phyloP scores from a whole-genome alignment of 2,113 vertebrate genomes.

The Mandrillus leucophaeus region DNA sequence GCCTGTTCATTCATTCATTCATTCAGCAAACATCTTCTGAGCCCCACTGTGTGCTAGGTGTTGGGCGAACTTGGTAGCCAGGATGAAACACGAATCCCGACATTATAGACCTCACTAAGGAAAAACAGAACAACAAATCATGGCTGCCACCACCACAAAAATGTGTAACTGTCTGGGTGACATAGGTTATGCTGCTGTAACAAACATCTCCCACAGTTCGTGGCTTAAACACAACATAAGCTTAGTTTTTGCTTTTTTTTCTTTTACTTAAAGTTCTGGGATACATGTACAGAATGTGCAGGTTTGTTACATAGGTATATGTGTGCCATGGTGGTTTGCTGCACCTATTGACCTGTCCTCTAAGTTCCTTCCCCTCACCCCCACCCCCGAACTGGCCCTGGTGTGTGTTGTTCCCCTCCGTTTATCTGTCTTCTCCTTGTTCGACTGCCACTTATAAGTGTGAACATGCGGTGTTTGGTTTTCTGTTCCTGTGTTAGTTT shows the following conservation, averaged over 20 bases:
- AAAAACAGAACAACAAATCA: accelerated
- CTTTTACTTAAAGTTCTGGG: too few relatives aligned
- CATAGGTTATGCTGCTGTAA: accelerated
- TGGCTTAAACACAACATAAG: background rate
- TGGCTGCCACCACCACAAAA: background rate
- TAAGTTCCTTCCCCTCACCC: too few relatives aligned
- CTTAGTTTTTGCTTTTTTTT: background rate
- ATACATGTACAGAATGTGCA: too few relatives aligned
- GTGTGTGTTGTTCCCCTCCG: too few relatives aligned
- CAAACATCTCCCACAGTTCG: accelerated
- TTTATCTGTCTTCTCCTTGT: too few relatives aligned
- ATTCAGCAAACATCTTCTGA: background rate
- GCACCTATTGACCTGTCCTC: too few relatives aligned
- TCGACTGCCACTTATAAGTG: too few relatives aligned
- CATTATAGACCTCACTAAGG: background rate
- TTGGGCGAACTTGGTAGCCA: background rate
- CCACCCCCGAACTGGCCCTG: too few relatives aligned
- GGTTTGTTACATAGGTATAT: too few relatives aligned
- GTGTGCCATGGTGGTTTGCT: too few relatives aligned
- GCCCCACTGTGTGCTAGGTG: background rate
- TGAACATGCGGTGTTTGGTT: too few relatives aligned
- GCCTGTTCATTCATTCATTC: background rate
- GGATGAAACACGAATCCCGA: background rate
- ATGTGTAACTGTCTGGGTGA: background rate
- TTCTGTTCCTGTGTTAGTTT: too few relatives aligned